Evolutionary conservation across 2,113 vertebrate species (phyloP).

Genomic region (Pedetes capensis): DNA sequence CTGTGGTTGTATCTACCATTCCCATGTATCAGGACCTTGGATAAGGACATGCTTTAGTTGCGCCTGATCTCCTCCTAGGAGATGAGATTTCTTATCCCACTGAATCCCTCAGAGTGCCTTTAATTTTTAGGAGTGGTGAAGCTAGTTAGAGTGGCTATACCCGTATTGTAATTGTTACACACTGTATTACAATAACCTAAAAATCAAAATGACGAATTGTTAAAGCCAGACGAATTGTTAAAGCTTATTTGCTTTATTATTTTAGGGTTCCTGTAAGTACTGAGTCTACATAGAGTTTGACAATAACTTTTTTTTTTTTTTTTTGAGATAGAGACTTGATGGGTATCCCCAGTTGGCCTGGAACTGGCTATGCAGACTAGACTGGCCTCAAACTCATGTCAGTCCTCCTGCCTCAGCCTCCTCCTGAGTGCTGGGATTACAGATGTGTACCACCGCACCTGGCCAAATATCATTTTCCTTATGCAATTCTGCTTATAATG

Average conservation of each 20-base stretch:
- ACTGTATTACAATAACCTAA: background rate
- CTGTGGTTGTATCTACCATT: background rate
- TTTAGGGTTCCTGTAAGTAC: background rate
- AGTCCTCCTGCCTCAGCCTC: too few species aligned
- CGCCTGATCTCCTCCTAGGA: background rate
- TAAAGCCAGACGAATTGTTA: background rate
- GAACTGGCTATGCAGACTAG: too few species aligned
- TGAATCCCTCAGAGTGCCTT: background rate
- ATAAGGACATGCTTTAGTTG: background rate
- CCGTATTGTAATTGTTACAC: background rate
- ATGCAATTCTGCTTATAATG: background rate
- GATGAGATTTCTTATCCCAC: background rate
- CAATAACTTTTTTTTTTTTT: too few species aligned
- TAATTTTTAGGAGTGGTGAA: background rate
- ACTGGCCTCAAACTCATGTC: too few species aligned
- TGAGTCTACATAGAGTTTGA: background rate
- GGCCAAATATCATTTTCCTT: background rate
- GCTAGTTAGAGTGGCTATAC: background rate
- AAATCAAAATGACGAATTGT: background rate
- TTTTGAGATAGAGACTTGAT: too few species aligned
- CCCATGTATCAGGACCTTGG: background rate
- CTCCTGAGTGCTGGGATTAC: too few species aligned
- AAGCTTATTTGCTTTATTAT: background rate
- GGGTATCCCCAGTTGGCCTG: too few species aligned
- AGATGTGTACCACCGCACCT: too few species aligned